Evolutionary conservation across 2,888 invertebrate species (phyloP), one percentile per base, ranked within the genome.

Genomic region (Drosophila imparisetae): DNA sequence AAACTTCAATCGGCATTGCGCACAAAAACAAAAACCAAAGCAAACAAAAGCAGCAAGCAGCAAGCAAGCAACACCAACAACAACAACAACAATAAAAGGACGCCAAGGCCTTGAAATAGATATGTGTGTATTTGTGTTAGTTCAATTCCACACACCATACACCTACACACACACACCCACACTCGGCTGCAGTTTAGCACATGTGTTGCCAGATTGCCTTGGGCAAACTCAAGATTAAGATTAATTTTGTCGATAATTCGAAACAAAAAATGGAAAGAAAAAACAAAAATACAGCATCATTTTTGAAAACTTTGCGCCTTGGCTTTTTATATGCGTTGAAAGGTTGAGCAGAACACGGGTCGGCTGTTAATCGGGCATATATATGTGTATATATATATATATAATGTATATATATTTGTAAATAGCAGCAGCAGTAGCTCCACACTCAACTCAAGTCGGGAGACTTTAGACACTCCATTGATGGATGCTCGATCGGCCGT

Each of bases 1-100:
- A 79, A 90, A 91, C 90, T 91, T 90, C 90, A 90, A 90, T 90
- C 84, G 90, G 57, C 73, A 76, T 45, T 58, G 74, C 81, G 74
- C 74, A 75, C 58, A 69, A 81, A 73, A 77, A 66, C 57, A 71
- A 70, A 80, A 86, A 75, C 60, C 69, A 71, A 70, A 72, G 75
- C 73, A 83, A 75, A 71, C 66, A 75, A 68, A 64, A 79, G 34
- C 66, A 63, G 42, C 55, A 32, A 72, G 42, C 66, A 68, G 42
- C 55, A 32, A 72, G 42, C 64, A 68, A 55, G 18, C 42, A 64
- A 4, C 62, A 74, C 54, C 66, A 80, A 81, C 74, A 68, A 49
- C 38, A 53, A 53, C 65, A 80, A 81, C 72, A 81, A 81, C 80
- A 81, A 78, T 78, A 72, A 83, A 81, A 83, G 83, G 83, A 81